Conservation (phyloP, 2,888 invertebrate genomes). For the Drosophila kambysellisi region DNA sequence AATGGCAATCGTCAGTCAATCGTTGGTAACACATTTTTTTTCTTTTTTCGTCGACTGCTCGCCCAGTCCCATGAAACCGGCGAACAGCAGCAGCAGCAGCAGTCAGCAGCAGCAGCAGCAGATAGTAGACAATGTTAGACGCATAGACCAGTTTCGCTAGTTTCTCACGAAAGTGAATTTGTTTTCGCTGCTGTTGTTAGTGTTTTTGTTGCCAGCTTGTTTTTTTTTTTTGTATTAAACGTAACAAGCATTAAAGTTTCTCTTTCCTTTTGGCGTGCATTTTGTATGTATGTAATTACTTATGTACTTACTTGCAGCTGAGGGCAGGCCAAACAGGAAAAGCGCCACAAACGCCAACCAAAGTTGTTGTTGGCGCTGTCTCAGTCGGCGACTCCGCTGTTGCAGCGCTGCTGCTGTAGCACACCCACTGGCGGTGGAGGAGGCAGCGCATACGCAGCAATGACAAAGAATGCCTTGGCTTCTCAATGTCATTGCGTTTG, state of each 20-base stretch:
- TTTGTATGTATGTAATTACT: background rate
- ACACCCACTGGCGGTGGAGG: slow-evolving; percentile 6
- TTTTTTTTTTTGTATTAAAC: slow-evolving; percentile 35
- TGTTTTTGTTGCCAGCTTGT: slow-evolving; percentile 9
- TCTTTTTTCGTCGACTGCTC: slow-evolving; percentile 10
- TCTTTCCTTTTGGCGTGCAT: slow-evolving; percentile 60
- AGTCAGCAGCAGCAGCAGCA: slow-evolving; percentile 29
- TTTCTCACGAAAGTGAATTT: slow-evolving; percentile 82
- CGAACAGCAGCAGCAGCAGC: slow-evolving; percentile 6
- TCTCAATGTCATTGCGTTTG: slow-evolving; percentile 62
- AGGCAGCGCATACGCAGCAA: slow-evolving; percentile 38
- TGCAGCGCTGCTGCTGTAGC: slow-evolving; percentile 18
- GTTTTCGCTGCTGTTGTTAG: slow-evolving; percentile 48
- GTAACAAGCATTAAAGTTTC: slow-evolving; percentile 67
- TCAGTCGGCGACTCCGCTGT: slow-evolving; percentile 27
- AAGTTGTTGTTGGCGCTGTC: slow-evolving; percentile 19
- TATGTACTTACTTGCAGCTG: slow-evolving; percentile 53
- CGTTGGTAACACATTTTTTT: slow-evolving; percentile 13
- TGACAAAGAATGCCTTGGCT: slow-evolving; percentile 63
- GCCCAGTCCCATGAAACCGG: slow-evolving; percentile 28
- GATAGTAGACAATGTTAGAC: slow-evolving; percentile 26
- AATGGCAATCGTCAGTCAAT: slow-evolving; percentile 6
- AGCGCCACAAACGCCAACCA: slow-evolving; percentile 45
- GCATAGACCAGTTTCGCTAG: slow-evolving; percentile 81
- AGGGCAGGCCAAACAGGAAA: slow-evolving; percentile 53